Base-by-base conservation (phyloP, 2,797 vertebrate species). In the Hippoglossus hippoglossus region DNA sequence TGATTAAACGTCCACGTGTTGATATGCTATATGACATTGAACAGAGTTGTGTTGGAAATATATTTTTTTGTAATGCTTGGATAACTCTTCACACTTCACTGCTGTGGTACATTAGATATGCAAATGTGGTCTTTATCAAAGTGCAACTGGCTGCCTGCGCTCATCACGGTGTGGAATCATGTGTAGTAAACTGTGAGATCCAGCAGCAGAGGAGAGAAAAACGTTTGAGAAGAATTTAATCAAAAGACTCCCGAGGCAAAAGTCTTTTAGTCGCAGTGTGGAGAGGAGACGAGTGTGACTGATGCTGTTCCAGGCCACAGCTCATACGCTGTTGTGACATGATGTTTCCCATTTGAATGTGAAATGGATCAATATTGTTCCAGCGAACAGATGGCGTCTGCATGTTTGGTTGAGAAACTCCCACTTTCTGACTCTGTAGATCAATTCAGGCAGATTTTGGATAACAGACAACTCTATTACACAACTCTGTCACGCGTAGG, bases 271-370 rank as follows among this genome's bases (percentile, higher is more conserved):
- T 66, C 54, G 36, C 24, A 31, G 47, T 70, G 50, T 5, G 2
- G 3, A 13, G 28, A 36, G 34, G n/a, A 74, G 80, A 78, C 54
- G 53, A 25, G 22, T 59, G 63, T 62, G 85, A 81, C 28, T 83
- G 79, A 87, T 77, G 31, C 19, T 54, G 58, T 73, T 87, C 85
- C 79, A 88, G 77, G 25, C 56, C 11, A 39, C 52, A 77, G 63
- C 66, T 87, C 52, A 73, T 50, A 7, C 56, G 16, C 18, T 36
- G 54, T 26, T 52, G 63, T 16, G 54, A 80, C 71, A 59, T 19
- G 36, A 71, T 70, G 66, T 77, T 66, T 70, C 75, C 47, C 26
- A 64, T 72, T 73, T 73, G 4, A 66, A 74, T 41, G 24, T 67
- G 50, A 70, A 69, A 24, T 28, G 24, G 13, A 77, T 74, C 67